These are phyloP conservation scores for Xenus cinereus DNA, from an alignment of 2,113 vertebrate species.

Conservation along the genomic window DNA sequence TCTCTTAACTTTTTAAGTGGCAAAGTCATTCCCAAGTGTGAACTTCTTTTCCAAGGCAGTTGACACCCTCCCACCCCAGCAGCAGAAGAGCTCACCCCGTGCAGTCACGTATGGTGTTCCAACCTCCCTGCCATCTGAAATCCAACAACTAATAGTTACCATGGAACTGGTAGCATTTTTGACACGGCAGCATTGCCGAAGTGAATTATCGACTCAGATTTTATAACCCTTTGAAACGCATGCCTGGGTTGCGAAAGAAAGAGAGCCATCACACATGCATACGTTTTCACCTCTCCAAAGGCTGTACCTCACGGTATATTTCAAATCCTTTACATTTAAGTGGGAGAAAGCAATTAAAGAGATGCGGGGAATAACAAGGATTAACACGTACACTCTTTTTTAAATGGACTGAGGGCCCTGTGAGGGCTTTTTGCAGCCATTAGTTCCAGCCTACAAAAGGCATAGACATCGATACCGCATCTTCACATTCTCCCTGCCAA, in stretches of 20 bases:
- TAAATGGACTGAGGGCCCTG: not conserved
- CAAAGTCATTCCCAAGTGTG: not conserved
- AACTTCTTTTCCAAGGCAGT: not conserved
- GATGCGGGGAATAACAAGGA: not conserved
- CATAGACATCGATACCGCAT: not conserved
- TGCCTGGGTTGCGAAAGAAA: not conserved
- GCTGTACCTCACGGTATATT: accelerated
- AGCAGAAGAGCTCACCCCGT: not conserved
- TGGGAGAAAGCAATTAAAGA: conserved; percentile 3
- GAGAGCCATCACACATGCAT: not conserved
- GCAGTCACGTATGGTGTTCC: not conserved
- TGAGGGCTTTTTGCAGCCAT: not conserved
- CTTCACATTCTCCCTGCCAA: not conserved
- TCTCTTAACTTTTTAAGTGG: not conserved
- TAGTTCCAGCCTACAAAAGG: not conserved
- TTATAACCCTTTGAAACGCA: not conserved
- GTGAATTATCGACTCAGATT: not conserved
- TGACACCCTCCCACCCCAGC: not conserved
- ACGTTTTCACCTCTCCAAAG: not conserved
- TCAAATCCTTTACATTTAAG: not conserved
- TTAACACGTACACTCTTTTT: not conserved
- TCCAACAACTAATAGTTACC: not conserved
- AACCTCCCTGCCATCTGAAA: not conserved
- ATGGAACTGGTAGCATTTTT: not conserved
- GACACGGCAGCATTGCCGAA: not conserved